Evolutionary conservation across 2,797 vertebrate species (phyloP), one percentile per base, ranked within the genome.

Genomic region (Vultur gryphus): DNA sequence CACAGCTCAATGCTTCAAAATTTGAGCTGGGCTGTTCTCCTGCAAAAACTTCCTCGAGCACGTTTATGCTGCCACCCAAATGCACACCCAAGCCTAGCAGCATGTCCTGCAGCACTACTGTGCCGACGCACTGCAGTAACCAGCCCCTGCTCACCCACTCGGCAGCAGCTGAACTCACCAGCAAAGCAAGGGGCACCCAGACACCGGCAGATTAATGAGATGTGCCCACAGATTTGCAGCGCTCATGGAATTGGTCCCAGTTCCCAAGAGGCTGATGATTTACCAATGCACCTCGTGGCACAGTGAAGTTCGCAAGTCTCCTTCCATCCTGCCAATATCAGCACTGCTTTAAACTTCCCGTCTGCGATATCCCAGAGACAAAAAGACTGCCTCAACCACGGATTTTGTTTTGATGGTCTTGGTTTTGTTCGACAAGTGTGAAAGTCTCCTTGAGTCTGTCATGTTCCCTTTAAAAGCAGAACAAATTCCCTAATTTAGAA

Each of bases 141-240:
- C 72, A 67, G 65, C n/a, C 62, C 69, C 29, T 49, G 59, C 51
- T 58, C 64, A 37, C 19, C 20, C 39, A 5, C 46, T 48, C 1
- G 0, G 46, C 49, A 78, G 69, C 1, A 0, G 41, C 13, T 7
- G 19, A 76, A 8, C 23, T n/a, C 6, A 1, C 8, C 66, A 26
- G 10, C 43, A 58, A 66, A 77, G 59, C 29, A 23, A 29, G 20
- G 23, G 43, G 7, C 37, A 69, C 8, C 29, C 64, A 58, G 43
- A 14, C 26, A 11, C 10, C 8, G 0, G n/a, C 62, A 87, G 29
- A 19, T 61, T 4, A 18, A 48, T 51, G 62, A 31, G 28, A 10
- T 6, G 15, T 16, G n/a, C 49, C 44, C 61, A 35, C 26, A 48
- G 24, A 48, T 33, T 64, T 2, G 0, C 70, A 37, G 51, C 1